Evolutionary conservation across 2,888 invertebrate species (phyloP), one percentile per base, ranked within the genome.

Genomic region (Caenorhabditis sulstoni): DNA sequence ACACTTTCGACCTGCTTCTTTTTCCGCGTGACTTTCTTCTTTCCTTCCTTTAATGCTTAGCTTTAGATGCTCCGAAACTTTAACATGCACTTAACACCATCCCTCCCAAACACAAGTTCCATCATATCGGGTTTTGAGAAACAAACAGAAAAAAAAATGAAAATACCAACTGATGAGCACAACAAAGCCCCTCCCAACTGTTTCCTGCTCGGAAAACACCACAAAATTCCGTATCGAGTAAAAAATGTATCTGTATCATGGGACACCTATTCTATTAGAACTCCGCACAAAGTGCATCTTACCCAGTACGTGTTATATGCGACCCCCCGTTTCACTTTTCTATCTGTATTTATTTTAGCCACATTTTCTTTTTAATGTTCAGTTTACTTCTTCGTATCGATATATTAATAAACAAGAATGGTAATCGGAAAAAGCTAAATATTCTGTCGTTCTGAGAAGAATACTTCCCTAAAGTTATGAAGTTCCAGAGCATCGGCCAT

Each of bases 241-340:
- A 20, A 49, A 29, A 12, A 22, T 20, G 52, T 71, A 62, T 73
- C 64, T 73, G 64, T 73, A 64, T 52, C 49, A 57, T 41, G 57
- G 62, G 29, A 55, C 22, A 5, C 61, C 55, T 20, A 23, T 47
- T 52, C 16, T 22, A 52, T 49, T 58, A 45, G 64, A 58, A 73
- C 49, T 73, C 73, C 64, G 73, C 73, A 64, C 73, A 50, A 57
- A 64, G 73, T 73, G 73, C 73, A 58, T 49, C 37, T 18, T 20
- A 52, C 1, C n/a, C 23, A 8, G 37, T 74, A 74, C 66, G 66
- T 74, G 74, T 66, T 62, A 35, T 74, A 73, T 39, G 23, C 55
- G 14, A n/a, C n/a, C 37, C 50, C 59, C 18, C 18, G 52, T 71
- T 58, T 73, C 41, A 29, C 39, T 29, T 29, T 29, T 29, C 3